phyloP scores from a whole-genome alignment of 1,140 invertebrate species.

The Stegodyphus mimosarum region DNA sequence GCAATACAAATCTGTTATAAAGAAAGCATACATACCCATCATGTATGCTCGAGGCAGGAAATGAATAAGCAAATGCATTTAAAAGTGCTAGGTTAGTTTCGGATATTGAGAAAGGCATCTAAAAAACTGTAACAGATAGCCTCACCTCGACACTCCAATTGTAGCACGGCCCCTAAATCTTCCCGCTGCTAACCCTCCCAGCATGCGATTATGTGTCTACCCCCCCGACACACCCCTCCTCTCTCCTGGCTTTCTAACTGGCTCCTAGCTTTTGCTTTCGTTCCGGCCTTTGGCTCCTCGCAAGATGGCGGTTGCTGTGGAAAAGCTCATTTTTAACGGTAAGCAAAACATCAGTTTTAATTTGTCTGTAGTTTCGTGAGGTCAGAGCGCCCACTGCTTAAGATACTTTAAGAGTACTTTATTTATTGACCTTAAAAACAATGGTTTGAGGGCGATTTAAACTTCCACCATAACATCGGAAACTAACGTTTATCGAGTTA shows the following conservation, averaged over 20 bases:
- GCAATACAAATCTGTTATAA: too few relatives aligned
- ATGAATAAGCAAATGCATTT: too few relatives aligned
- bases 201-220: neutral
- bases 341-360: neutral
- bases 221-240: neutral
- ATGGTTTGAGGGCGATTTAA: too few relatives aligned
- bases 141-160: neutral
- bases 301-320: conserved; percentile 42
- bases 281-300: neutral
- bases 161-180: neutral
- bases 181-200: neutral
- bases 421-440: too few relatives aligned
- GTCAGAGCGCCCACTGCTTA: too few relatives aligned
- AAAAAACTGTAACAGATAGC: neutral
- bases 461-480: too few relatives aligned
- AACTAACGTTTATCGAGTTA: too few relatives aligned
- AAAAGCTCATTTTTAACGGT: neutral
- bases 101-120: neutral
- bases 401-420: too few relatives aligned
- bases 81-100: too few relatives aligned
- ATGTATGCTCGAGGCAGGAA: too few relatives aligned
- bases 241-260: conserved; percentile 5
- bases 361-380: too few relatives aligned
- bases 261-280: neutral
- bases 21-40: too few relatives aligned